A percentile compares a stretch with the other conserved stretches of the same genome.
These are phyloP conservation scores for Ochropleura leucogaster DNA, from an alignment of 2,888 invertebrate species.

Conservation along the genomic window DNA sequence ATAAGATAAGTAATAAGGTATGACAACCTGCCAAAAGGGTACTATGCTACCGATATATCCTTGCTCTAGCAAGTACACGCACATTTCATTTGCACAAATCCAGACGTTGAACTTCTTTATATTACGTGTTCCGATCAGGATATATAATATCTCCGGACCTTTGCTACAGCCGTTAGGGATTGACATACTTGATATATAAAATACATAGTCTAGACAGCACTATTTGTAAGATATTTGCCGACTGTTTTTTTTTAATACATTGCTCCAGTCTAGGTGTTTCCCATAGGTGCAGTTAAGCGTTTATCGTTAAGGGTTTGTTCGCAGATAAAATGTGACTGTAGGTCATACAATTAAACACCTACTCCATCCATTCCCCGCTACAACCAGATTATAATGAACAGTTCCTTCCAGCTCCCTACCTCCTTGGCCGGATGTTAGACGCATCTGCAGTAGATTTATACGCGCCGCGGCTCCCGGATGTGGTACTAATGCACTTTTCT, in stretches of 20 bases:
- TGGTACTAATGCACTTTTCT: slow-evolving; percentile 68
- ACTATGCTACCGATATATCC: too few species aligned
- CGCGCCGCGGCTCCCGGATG: slow-evolving; percentile 52
- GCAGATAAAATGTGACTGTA: too few species aligned
- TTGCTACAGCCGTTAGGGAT: not conserved
- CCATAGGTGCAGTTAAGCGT: too few species aligned
- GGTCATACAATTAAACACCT: too few species aligned
- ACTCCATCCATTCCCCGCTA: not conserved
- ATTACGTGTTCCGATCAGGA: not conserved
- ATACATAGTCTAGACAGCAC: not conserved
- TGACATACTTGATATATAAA: not conserved
- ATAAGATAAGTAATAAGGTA: too few species aligned
- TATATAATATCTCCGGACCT: not conserved
- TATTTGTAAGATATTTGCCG: not conserved
- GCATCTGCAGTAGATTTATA: slow-evolving; percentile 74
- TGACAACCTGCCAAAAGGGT: too few species aligned
- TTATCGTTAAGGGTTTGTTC: too few species aligned
- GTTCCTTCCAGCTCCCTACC: slow-evolving; percentile 40
- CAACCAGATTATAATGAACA: not conserved
- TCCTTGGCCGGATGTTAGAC: slow-evolving; percentile 51
- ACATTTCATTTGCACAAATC: not conserved
- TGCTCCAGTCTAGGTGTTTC: too few species aligned
- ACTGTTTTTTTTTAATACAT: too few species aligned
- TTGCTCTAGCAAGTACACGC: too few species aligned
- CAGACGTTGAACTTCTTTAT: not conserved